phyloP scores from a whole-genome alignment of 2,888 invertebrate genomes.

The Drosophila mercatorum region DNA sequence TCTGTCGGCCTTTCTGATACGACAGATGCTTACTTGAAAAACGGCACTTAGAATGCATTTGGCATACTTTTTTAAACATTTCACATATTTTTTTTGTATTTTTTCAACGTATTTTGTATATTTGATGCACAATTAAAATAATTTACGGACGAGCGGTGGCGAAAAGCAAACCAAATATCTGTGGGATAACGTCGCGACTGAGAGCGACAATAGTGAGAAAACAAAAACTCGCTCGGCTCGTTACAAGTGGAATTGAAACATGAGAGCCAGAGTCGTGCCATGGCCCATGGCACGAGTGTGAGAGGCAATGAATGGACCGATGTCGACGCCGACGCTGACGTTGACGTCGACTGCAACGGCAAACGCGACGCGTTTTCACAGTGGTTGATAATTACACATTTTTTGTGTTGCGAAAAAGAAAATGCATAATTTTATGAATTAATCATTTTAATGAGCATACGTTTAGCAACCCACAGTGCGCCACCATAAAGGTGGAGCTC shows the following conservation, averaged over 20 bases:
- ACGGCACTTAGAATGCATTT: slow-evolving; percentile 25
- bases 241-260: slow-evolving; percentile 73
- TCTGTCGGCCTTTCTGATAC: slow-evolving; percentile 35
- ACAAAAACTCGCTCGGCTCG: slow-evolving; percentile 52
- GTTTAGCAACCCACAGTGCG: slow-evolving; percentile 54
- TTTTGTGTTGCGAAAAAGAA: slow-evolving; percentile 35
- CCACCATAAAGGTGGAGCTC: slow-evolving; percentile 49
- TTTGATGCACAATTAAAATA: slow-evolving; percentile 35
- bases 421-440: slow-evolving; percentile 64
- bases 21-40: slow-evolving; percentile 38
- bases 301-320: slow-evolving; percentile 61
- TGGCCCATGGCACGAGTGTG: slow-evolving; percentile 24
- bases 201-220: slow-evolving; percentile 41
- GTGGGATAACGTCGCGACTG: slow-evolving; percentile 63
- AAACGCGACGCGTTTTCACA: slow-evolving; percentile 44
- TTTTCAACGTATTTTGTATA: slow-evolving; percentile 35
- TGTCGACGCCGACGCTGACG: slow-evolving; percentile 13
- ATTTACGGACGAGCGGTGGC: slow-evolving; percentile 50
- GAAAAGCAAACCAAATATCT: slow-evolving; percentile 64
- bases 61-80: slow-evolving; percentile 39
- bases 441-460: slow-evolving; percentile 70
- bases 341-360: slow-evolving; percentile 21
- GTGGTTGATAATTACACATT: slow-evolving; percentile 68
- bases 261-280: slow-evolving; percentile 40
- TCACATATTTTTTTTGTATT: slow-evolving; percentile 41